Evolutionary conservation across 2,113 vertebrate genomes (phyloP), one percentile per base, ranked within the genome.

Genomic region (Ochotona princeps): DNA sequence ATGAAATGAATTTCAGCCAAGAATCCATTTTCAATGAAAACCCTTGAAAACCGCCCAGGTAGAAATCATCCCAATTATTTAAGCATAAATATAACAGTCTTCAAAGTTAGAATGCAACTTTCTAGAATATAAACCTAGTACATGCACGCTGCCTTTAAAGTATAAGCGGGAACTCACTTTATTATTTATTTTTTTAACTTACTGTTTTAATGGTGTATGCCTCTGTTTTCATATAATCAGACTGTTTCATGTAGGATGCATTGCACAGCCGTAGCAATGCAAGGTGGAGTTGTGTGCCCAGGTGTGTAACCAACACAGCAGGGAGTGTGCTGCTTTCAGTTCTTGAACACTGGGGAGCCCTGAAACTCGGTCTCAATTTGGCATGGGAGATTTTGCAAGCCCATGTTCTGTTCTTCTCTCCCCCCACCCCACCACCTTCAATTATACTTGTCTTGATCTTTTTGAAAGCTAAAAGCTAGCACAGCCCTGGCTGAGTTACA

Each of bases 161-260:
- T 28, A 70, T 14, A 75, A 80, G 51, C 54, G 38, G 20, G 17
- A 38, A 51, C 10, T 61, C 49, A 69, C 63, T 72, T 83, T 32
- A 69, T 17, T 57, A 57, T 57, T 57, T 57, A 57, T 57, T 18
- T 17, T 57, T 57, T 57, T 57, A 57, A 44, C 38, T 44, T 44
- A 44, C 6, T 3, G 38, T 44, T 44, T 44, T 5, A 73, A 35
- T 47, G 21, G 3, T 75, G 75, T 81, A 83, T n/a, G 63, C 63
- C 73, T 96, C 90, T 78, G 66, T 70, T 66, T 80, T 65, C 30
- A 89, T 93, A 93, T 85, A 93, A 91, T 80, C 90, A 82, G 90
- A 91, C 26, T 87, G 83, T 82, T 96, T 84, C 74, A 91, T 65
- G 87, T 67, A 89, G 79, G 82, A 93, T 4, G 86, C 88, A 89